Evolutionary conservation across 2,888 invertebrate genomes (phyloP).

Genomic region (Pterobdella sp.): DNA sequence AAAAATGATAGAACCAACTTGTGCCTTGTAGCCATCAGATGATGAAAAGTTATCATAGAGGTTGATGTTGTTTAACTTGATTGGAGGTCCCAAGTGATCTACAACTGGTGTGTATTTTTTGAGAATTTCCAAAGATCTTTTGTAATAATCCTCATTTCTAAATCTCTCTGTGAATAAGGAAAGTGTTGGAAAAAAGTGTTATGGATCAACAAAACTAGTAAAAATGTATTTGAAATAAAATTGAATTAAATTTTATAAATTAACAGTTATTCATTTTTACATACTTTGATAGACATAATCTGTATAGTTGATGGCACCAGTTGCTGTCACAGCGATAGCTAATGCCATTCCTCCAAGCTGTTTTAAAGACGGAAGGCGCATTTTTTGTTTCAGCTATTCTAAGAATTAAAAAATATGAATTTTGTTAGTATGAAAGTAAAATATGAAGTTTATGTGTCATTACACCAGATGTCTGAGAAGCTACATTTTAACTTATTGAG

Average conservation of each 20-base stretch:
- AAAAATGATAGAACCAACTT: no score
- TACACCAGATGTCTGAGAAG: no score
- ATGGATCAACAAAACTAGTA: neutral
- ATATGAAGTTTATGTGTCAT: no score
- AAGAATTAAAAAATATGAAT: no score
- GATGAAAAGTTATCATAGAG: constrained; percentile 18
- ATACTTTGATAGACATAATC: neutral
- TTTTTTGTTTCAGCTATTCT: no score
- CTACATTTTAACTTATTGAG: no score
- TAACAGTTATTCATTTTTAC: neutral
- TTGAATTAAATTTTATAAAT: neutral
- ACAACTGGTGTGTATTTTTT: constrained; percentile 14
- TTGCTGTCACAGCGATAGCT: neutral
- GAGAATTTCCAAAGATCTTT: constrained; percentile 15
- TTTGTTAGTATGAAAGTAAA: no score
- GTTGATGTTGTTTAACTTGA: constrained; percentile 16
- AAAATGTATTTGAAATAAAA: neutral
- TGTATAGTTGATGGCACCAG: constrained; percentile 1
- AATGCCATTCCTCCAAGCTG: neutral
- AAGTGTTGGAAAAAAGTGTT: neutral
- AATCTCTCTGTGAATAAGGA: constrained; percentile 19
- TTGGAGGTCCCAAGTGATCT: constrained; percentile 16
- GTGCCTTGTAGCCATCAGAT: neutral
- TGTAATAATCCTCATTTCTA: constrained; percentile 19
- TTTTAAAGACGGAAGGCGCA: neutral